phyloP scores from a whole-genome alignment of 2,888 invertebrate species.

The Hoplodrina ambigua region DNA sequence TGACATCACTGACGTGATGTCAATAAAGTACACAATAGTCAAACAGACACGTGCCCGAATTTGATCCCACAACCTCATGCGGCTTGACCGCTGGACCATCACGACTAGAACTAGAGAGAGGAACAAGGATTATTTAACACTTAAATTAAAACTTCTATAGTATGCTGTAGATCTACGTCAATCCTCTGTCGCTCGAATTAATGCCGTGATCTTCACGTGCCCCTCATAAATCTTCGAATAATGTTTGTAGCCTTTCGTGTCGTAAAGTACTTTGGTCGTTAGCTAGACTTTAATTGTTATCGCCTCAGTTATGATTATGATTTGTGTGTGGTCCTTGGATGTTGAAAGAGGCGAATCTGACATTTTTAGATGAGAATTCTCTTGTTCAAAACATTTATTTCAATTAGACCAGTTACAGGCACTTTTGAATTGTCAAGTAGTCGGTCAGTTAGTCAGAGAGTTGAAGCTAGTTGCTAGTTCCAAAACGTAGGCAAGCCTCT shows the following conservation, averaged over 20 bases:
- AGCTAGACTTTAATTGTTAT: conserved; percentile 44
- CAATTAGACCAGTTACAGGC: too few relatives aligned
- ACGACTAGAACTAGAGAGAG: too few relatives aligned
- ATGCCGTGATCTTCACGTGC: conserved; percentile 38
- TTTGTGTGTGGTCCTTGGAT: conserved; percentile 44
- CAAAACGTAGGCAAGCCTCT: too few relatives aligned
- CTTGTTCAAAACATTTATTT: not conserved
- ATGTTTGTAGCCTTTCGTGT: conserved; percentile 37
- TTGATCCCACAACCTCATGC: too few relatives aligned
- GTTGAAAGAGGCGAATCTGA: conserved; percentile 6
- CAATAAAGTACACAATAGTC: too few relatives aligned
- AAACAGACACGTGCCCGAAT: too few relatives aligned
- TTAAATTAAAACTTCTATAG: not conserved
- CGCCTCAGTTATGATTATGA: conserved; percentile 36
- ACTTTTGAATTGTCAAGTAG: too few relatives aligned
- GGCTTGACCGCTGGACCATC: too few relatives aligned
- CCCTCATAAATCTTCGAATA: conserved; percentile 45
- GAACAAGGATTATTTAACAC: too few relatives aligned
- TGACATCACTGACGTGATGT: too few relatives aligned
- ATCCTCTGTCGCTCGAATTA: conserved; percentile 20
- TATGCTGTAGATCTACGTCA: conserved; percentile 9
- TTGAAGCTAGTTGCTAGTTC: too few relatives aligned
- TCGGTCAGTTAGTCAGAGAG: too few relatives aligned
- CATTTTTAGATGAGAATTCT: not conserved
- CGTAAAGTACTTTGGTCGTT: conserved; percentile 38